Base-by-base conservation (phyloP, 2,113 vertebrate species). In the Hydrochoerus hydrochaeris region DNA sequence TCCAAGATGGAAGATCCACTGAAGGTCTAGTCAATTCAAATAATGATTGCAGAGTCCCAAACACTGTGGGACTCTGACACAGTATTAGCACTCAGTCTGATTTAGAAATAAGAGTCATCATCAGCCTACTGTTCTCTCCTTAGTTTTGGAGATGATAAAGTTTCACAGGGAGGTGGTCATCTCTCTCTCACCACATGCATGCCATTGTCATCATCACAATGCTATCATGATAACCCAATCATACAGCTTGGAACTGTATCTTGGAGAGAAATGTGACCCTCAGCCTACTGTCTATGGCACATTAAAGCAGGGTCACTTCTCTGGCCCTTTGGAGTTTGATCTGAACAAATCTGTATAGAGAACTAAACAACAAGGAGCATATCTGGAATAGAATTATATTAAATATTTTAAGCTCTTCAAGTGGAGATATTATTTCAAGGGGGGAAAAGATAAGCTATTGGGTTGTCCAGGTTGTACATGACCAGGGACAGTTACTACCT, bases 381-480 rank as follows among this genome's bases (percentile, higher is more conserved):
- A 77, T 35, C 41, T 71, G 67, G 73, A 88, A 81, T 41, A 91
- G 60, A 88, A 86, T 71, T 73, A 20, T 32, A 28, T 67, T 5
- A 81, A 95, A 77, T 65, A 90, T 62, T 67, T 82, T 78, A 62
- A 95, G 41, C 52, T 94, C 65, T 93, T 97, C 49, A 73, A 86
- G 65, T 60, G 49, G 65, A 80, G 20, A 87, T 93, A 26, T 65
- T 73, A 67, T 77, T 92, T 60, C 83, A 54, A 81, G 30, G 19
- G 19, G 30, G 3, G 1, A 1, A 13, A 82, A 10, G 16, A 30
- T 16, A 10, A 82, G n/a, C 95, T 91, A 11, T 30, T 81, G 57
- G 49, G 24, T 41, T 87, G 73, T 77, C 32, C 44, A 73, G 62
- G 67, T 69, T 13, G 2, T 44, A 5, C 58, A 1, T 62, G 71